Evolutionary conservation across 2,888 invertebrate species (phyloP), one percentile per base, ranked within the genome.

Genomic region (Muschampia plurimacula): DNA sequence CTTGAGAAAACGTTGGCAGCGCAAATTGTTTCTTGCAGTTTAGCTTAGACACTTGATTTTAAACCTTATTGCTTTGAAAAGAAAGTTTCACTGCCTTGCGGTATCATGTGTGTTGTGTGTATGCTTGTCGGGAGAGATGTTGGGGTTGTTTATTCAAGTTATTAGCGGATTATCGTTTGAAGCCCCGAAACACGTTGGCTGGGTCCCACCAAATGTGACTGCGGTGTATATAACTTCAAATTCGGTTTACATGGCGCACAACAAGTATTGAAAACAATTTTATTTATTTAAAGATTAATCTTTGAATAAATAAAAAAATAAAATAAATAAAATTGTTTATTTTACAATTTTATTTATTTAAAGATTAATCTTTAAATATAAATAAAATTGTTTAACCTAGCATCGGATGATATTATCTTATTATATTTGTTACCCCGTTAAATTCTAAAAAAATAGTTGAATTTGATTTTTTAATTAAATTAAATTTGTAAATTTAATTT

Each of bases 171-270:
- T 75, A 75, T 76, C 78, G 76, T 79, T 76, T 79, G 77, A 80
- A 77, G 77, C 72, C 67, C 75, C 73, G 72, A 74, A 72, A 76
- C 81, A 77, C 68, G 76, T 74, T 74, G 74, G 83, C 87, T 83
- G 67, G 62, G 82, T 77, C 65, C 69, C 76, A 81, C 81, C 76
- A 79, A 81, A 82, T 80, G 79, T 79, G 82, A 83, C 81, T 84
- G 79, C 76, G 74, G 41, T 63, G 72, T 64, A 46, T 22, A 67
- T 60, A 28, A 44, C 28, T 2, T 52, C 3, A 52, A 52, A 7
- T 65, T 13, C 6, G 78, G 84, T 10, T 84, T 78, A 84, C 82
- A 86, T 85, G 80, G 0, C 55, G 69, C 15, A 36, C 15, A 59
- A 32, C 8, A 22, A 13, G 9, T 32, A 59, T 28, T 57, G 7